Percentiles rank a stretch among this genome's conserved stretches.
Conservation (phyloP, 1,140 invertebrate species). For the Habropoda laboriosa region DNA sequence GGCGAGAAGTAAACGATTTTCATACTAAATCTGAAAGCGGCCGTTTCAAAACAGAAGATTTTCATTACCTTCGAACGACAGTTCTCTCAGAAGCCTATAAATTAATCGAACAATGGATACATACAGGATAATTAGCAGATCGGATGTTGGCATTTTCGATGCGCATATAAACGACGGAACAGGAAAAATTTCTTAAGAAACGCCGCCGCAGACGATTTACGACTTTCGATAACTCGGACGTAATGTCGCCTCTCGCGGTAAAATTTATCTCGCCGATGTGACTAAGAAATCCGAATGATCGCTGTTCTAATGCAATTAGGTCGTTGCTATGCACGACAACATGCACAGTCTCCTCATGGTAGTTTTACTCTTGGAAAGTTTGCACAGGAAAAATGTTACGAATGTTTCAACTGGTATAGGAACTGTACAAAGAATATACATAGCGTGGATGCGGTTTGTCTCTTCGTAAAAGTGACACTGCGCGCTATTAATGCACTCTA, state of each 20-base stretch:
- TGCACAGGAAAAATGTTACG: slow-evolving; percentile 32
- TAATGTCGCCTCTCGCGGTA: not conserved
- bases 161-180: not conserved
- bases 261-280: slow-evolving; percentile 19
- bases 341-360: not conserved
- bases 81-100: too few relatives aligned
- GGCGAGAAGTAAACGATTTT: too few relatives aligned
- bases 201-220: not conserved
- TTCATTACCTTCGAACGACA: too few relatives aligned
- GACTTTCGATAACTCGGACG: not conserved
- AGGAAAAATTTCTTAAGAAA: not conserved
- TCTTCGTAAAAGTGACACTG: slow-evolving; percentile 48
- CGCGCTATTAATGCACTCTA: slow-evolving; percentile 48
- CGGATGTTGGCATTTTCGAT: not conserved
- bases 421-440: not conserved
- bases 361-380: slow-evolving; percentile 45
- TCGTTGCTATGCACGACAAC: slow-evolving; percentile 3
- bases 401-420: not conserved
- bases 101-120: too few relatives aligned
- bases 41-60: too few relatives aligned
- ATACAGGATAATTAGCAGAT: not conserved
- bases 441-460: slow-evolving; percentile 2
- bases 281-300: slow-evolving; percentile 2
- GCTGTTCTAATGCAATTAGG: slow-evolving; percentile 34
- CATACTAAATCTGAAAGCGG: too few relatives aligned